These are phyloP conservation scores for Acropternis orthonyx DNA, from an alignment of 2,797 vertebrate species.

Conservation along the genomic window DNA sequence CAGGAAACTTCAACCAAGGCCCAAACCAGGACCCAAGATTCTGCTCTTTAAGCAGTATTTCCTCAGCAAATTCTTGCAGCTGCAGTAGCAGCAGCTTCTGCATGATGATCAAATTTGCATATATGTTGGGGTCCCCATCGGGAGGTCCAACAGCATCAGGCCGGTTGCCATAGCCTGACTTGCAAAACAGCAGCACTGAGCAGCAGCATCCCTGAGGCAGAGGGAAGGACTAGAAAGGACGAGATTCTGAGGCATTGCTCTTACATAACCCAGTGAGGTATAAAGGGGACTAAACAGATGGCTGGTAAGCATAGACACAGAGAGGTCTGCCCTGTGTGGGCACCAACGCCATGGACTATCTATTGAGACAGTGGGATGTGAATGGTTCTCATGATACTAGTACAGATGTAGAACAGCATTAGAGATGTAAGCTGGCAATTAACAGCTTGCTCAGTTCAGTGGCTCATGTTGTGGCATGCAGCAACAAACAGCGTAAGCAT, in stretches of 20 bases:
- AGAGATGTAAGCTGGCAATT: background rate
- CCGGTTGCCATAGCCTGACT: background rate
- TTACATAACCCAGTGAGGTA: background rate
- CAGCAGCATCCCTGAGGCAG: background rate
- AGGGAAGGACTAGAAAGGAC: background rate
- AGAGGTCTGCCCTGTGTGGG: background rate
- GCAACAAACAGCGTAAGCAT: background rate
- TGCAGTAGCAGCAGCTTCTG: background rate
- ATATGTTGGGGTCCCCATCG: background rate
- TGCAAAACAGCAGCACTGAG: background rate
- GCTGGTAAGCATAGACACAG: background rate
- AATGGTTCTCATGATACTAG: background rate
- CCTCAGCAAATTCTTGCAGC: background rate
- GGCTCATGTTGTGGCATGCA: background rate
- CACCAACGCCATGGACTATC: background rate
- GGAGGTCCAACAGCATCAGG: background rate
- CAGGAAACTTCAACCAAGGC: background rate
- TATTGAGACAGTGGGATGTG: background rate
- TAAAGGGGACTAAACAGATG: background rate
- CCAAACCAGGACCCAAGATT: background rate
- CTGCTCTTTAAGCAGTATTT: background rate
- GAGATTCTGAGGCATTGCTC: background rate
- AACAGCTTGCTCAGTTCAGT: background rate
- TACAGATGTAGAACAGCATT: background rate
- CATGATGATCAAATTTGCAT: background rate